Conservation (phyloP, 2,113 vertebrate species). For the Dicaeum eximium region DNA sequence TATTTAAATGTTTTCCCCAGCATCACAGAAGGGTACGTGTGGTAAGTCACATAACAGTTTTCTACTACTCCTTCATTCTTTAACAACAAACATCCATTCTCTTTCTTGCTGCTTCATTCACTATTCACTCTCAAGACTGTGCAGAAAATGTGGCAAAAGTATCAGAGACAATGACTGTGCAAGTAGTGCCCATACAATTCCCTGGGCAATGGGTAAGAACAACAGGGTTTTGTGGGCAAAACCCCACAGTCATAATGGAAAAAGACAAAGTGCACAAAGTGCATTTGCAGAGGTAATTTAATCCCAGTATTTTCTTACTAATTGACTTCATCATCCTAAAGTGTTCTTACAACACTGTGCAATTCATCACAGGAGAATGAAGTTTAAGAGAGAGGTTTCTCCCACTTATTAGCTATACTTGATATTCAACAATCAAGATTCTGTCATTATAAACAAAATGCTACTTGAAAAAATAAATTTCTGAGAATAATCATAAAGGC, state of each 20-base stretch:
- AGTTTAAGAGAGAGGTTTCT: not conserved
- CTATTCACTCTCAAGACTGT: not conserved
- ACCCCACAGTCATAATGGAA: not conserved
- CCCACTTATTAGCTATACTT: not conserved
- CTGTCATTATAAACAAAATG: not conserved
- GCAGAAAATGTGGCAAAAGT: not conserved
- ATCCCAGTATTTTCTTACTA: not conserved
- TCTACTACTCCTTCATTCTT: not conserved
- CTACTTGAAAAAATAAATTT: not conserved
- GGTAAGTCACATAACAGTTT: not conserved
- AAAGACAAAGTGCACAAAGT: not conserved
- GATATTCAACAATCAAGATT: not conserved
- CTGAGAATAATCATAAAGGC: not conserved
- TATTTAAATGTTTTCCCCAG: not conserved
- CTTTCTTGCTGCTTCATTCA: not conserved
- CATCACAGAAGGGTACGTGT: not conserved
- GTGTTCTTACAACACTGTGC: not conserved
- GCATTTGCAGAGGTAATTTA: not conserved
- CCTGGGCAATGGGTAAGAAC: not conserved
- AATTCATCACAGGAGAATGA: not conserved
- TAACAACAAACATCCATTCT: not conserved
- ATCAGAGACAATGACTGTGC: not conserved
- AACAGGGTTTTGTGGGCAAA: not conserved
- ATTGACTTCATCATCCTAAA: not conserved
- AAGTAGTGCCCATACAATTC: not conserved